phyloP scores from a whole-genome alignment of 2,113 vertebrate species.

The Herpailurus yagouaroundi region DNA sequence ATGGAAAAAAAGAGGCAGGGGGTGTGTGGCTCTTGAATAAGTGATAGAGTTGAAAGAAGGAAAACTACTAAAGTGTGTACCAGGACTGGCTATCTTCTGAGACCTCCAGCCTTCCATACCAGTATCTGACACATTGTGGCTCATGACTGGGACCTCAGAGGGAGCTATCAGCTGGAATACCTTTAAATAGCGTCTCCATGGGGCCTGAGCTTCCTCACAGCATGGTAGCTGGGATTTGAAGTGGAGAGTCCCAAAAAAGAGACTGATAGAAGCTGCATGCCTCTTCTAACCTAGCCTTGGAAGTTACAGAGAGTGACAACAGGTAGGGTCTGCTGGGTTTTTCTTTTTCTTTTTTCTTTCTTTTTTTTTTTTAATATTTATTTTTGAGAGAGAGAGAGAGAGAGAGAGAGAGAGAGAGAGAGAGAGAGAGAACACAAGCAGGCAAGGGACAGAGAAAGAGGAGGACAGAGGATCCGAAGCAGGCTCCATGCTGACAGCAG shows the following conservation, averaged over 20 bases:
- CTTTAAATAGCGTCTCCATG: background rate
- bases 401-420: no score
- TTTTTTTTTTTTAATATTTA: no score
- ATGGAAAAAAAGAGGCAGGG: no score
- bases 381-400: no score
- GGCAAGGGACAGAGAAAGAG: no score
- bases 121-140: background rate
- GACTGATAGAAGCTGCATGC: background rate
- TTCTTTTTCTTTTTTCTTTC: background rate
- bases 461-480: no score
- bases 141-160: background rate
- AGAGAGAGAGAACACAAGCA: no score
- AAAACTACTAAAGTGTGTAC: background rate
- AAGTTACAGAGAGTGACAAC: background rate
- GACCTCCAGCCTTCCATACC: background rate
- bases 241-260: background rate
- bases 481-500: no score
- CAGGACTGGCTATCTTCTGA: background rate
- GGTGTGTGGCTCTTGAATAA: background rate
- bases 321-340: background rate
- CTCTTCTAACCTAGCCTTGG: background rate
- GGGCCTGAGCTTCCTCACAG: background rate
- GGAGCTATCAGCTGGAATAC: background rate
- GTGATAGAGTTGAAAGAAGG: background rate
- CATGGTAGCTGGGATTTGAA: background rate